Evolutionary conservation across 37 sponge, comb jelly and placozoan genomes (phyloP).

Genomic region (Petrosia ficiformis): DNA sequence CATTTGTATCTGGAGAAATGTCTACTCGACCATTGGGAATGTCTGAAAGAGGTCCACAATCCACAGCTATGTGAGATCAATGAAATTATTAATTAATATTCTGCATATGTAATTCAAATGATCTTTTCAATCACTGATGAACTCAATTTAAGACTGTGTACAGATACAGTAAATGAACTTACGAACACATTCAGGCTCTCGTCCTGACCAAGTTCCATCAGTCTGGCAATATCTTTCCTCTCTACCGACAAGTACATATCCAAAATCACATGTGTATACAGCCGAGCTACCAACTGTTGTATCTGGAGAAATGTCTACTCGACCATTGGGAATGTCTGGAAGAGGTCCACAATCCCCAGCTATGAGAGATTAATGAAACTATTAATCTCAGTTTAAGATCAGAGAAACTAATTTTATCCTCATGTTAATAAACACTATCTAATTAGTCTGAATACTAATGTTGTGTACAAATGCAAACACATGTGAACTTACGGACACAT

Average conservation of each 20-base stretch:
- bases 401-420: no score
- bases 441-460: no score
- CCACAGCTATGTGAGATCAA: not conserved
- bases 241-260: conserved; percentile 39
- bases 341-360: not conserved
- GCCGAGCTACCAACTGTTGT: conserved; percentile 14
- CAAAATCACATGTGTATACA: conserved; percentile 41
- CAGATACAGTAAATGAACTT: no score
- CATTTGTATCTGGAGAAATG: conserved; percentile 10
- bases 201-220: conserved; percentile 61
- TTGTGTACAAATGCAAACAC: no score
- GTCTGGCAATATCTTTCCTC: conserved; percentile 30
- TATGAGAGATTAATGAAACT: no score
- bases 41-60: not conserved
- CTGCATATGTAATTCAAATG: no score
- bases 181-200: conserved; percentile 13
- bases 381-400: no score
- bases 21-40: not conserved
- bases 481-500: conserved; percentile 22
- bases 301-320: conserved; percentile 1
- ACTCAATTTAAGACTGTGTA: no score
- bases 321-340: not conserved
- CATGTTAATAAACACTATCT: no score
- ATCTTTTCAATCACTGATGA: no score
- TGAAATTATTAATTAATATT: no score